These are phyloP conservation scores for Chaetorhynchus papuensis DNA, from an alignment of 2,113 vertebrate species.

Conservation along the genomic window DNA sequence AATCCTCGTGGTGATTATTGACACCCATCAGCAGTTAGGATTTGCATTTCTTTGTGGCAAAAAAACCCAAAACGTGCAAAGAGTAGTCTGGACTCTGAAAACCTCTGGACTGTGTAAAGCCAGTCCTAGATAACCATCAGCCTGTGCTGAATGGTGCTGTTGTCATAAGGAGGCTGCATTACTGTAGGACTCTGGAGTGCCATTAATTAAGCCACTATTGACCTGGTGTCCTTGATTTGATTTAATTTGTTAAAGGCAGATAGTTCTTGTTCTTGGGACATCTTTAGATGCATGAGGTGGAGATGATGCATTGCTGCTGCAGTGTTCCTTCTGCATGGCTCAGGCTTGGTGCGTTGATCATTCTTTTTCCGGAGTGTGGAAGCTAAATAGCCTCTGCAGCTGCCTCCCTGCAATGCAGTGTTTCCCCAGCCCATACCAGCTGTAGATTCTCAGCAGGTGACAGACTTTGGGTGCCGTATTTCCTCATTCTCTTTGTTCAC, in stretches of 20 bases:
- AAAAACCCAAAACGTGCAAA: not conserved
- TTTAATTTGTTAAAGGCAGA: not conserved
- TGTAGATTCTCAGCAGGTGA: not conserved
- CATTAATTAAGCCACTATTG: not conserved
- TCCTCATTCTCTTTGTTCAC: not conserved
- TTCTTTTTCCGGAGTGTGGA: not conserved
- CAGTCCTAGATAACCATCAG: not conserved
- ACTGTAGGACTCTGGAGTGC: not conserved
- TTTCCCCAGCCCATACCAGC: not conserved
- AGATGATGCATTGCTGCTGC: not conserved
- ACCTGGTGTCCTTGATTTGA: not conserved
- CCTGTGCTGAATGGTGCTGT: not conserved
- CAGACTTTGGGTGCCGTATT: not conserved
- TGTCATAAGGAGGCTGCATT: not conserved
- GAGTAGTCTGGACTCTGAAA: not conserved
- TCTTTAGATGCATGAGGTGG: not conserved
- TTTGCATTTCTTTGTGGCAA: not conserved
- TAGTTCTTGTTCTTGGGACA: not conserved
- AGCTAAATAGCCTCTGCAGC: not conserved
- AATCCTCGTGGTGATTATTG: not conserved
- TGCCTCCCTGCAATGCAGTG: conserved; percentile 27
- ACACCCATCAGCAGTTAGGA: not conserved
- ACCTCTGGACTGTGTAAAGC: not conserved
- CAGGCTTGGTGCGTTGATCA: not conserved
- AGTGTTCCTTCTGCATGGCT: not conserved